Base-by-base conservation (phyloP, 92 coral and sea anemone species). In the Ricordea florida region DNA sequence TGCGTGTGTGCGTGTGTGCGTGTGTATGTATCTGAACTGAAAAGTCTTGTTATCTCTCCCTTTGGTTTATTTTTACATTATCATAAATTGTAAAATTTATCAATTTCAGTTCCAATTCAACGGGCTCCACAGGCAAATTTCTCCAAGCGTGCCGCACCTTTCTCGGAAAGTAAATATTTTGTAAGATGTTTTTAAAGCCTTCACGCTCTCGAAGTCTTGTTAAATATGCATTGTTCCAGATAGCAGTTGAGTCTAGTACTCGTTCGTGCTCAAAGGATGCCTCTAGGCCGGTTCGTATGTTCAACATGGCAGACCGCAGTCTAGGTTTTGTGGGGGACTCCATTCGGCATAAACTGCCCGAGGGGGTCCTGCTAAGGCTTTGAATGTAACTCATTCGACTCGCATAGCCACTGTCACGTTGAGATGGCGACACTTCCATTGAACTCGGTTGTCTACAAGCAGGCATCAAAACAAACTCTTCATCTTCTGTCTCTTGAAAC, bases 21-120 rank as follows among this genome's bases (percentile, higher is more conserved):
- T n/a, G n/a, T n/a, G n/a, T n/a, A n/a, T n/a, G n/a, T n/a, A n/a
- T n/a, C n/a, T n/a, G n/a, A n/a, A n/a, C n/a, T n/a, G n/a, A n/a
- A n/a, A 5, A 35, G 4, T 35, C 30, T 36, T 35, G 22, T 6
- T 27, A 53, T 11, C 49, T 23, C n/a, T 3, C 68, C 29, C 58
- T 66, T 66, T 48, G 21, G 44, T 45, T 55, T 6, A 70, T 63
- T 18, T 22, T 31, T 28, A 41, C 18, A 11, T 31, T 53, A 26
- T 92, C 97, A 31, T 94, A 91, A 35, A 83, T 74, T 1, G 94
- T 94, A 52, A 94, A 91, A 41, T 94, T 94, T 6, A 94, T 94
- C 24, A 88, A 68, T 38, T 85, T 94, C 25, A 94, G 56, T 37
- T 94, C 97, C 90, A 94, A 82, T 2, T 91, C 68, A 16, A 91